phyloP scores from a whole-genome alignment of 2,113 vertebrate species.

The Haemorhous mexicanus region DNA sequence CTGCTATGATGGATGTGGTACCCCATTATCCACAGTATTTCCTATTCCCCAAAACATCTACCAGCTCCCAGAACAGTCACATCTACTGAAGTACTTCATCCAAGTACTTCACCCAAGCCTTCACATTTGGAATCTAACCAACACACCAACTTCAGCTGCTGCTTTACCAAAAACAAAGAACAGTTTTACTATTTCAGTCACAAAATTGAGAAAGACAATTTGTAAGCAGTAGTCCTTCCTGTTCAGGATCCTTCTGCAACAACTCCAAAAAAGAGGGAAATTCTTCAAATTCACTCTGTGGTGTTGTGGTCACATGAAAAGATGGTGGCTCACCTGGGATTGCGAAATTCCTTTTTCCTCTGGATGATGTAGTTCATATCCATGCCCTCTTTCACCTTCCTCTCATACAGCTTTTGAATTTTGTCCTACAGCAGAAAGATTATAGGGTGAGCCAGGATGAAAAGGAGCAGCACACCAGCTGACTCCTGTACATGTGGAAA shows the following conservation, averaged over 20 bases:
- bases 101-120: no score
- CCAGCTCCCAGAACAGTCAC: neutral
- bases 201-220: neutral
- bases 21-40: neutral
- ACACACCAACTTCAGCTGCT: neutral
- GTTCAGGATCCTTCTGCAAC: neutral
- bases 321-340: slow-evolving; percentile 84
- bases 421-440: slow-evolving; percentile 82
- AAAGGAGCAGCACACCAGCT: neutral
- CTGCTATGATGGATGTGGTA: neutral
- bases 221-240: neutral
- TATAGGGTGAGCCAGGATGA: neutral
- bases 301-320: neutral
- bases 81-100: neutral
- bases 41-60: neutral
- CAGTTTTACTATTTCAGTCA: neutral
- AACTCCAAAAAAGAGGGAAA: neutral
- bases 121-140: neutral
- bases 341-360: slow-evolving; percentile 97
- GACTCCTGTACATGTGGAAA: neutral
- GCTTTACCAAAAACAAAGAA: neutral
- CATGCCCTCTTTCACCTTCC: slow-evolving; percentile 91
- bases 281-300: neutral
- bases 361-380: slow-evolving; percentile 97
- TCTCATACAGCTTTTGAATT: slow-evolving; percentile 92